These are phyloP conservation scores for Arctopsyche grandis DNA, from an alignment of 1,140 invertebrate species.

Conservation along the genomic window DNA sequence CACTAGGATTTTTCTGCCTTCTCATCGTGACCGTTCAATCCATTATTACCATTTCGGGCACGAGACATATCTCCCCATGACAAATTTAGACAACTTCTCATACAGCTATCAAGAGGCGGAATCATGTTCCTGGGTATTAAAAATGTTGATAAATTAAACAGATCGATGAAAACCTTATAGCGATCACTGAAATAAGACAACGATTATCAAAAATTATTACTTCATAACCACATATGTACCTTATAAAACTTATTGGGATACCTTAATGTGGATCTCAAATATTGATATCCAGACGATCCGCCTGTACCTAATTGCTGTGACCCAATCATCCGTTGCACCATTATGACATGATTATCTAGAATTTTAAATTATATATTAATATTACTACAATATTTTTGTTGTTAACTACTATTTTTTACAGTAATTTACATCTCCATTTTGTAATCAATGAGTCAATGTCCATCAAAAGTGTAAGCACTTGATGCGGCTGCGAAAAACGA, in stretches of 20 bases:
- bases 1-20: conserved; percentile 46
- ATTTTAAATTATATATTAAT: conserved; percentile 38
- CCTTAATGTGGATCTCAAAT: conserved; percentile 97
- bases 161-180: conserved; percentile 98
- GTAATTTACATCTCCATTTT: conserved; percentile 99
- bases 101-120: conserved; percentile 83
- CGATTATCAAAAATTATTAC: not conserved
- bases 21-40: conserved; percentile 55
- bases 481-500: conserved; percentile 95
- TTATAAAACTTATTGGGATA: conserved; percentile 60
- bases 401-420: not conserved
- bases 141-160: conserved; percentile 98
- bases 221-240: conserved; percentile 39
- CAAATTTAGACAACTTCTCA: conserved; percentile 64
- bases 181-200: conserved; percentile 81
- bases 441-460: conserved; percentile 98
- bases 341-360: conserved; percentile 96
- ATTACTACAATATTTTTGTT: not conserved
- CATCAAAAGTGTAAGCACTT: conserved; percentile 92
- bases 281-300: conserved; percentile 98
- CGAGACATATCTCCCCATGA: conserved; percentile 58
- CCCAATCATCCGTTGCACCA: conserved; percentile 99
- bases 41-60: conserved; percentile 46
- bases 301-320: conserved; percentile 96
- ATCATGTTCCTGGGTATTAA: conserved; percentile 92